Percentiles rank a stretch among this genome's conserved stretches.
phyloP scores from a whole-genome alignment of 2,797 vertebrate genomes.

The Gymnoscopelus microlampas region DNA sequence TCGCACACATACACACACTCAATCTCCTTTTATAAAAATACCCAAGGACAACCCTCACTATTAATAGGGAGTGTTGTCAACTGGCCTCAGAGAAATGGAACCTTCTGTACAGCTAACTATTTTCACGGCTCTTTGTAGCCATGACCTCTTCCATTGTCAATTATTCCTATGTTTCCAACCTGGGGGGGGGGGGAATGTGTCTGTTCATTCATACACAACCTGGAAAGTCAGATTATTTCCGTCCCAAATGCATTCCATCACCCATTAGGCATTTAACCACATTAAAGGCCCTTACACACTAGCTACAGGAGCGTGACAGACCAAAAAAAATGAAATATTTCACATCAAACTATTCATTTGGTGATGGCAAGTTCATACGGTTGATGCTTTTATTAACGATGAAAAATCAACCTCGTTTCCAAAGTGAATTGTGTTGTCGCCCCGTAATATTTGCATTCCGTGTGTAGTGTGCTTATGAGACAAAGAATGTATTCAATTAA shows the following conservation, averaged over 20 bases:
- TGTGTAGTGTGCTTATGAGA: no score
- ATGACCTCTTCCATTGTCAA: slow-evolving; percentile 57
- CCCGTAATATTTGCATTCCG: no score
- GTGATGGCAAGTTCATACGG: no score
- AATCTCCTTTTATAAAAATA: slow-evolving; percentile 79
- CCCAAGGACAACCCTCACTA: slow-evolving; percentile 83
- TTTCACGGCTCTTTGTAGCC: slow-evolving; percentile 69
- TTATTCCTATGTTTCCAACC: slow-evolving; percentile 47
- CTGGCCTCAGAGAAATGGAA: slow-evolving; percentile 74
- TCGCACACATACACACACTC: slow-evolving; percentile 31
- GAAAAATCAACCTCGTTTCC: no score
- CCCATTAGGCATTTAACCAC: neutral
- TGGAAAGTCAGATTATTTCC: neutral
- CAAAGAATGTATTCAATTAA: no score
- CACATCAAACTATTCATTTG: no score
- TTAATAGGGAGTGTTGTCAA: slow-evolving; percentile 81
- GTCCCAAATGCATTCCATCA: neutral
- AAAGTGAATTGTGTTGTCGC: no score
- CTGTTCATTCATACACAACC: slow-evolving; percentile 8
- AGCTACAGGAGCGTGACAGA: no score
- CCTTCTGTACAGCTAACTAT: slow-evolving; percentile 77
- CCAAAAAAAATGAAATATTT: no score
- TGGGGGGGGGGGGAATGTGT: neutral
- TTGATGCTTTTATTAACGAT: no score
- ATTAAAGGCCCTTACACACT: neutral